A percentile compares a stretch with the other conserved stretches of the same genome.
These are phyloP conservation scores for Epistrophella euchroma DNA, from an alignment of 2,888 invertebrate genomes.

Conservation along the genomic window DNA sequence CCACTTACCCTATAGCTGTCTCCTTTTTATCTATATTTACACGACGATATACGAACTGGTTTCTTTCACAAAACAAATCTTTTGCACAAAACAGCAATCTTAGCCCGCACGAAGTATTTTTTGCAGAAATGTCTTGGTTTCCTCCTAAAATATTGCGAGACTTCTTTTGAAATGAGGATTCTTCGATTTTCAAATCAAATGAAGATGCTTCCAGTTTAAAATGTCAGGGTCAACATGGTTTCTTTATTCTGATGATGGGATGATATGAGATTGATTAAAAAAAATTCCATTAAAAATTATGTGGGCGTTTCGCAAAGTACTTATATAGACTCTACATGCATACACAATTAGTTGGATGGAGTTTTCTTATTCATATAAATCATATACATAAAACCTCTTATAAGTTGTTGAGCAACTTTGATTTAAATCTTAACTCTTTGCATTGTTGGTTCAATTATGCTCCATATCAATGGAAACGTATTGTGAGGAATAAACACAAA, in stretches of 20 bases:
- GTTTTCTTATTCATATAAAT: slow-evolving; percentile 2
- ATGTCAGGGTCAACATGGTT: slow-evolving; percentile 63
- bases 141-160: slow-evolving; percentile 24
- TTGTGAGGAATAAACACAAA: slow-evolving; percentile 2
- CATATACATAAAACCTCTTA: background rate
- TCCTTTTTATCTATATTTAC: background rate
- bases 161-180: slow-evolving; percentile 11
- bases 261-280: slow-evolving; percentile 13
- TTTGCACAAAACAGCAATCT: background rate
- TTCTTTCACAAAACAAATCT: slow-evolving; percentile 38
- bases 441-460: slow-evolving; percentile 22
- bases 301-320: slow-evolving; percentile 53
- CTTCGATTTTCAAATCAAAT: slow-evolving; percentile 33
- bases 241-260: slow-evolving; percentile 11
- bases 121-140: slow-evolving; percentile 30
- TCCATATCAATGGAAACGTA: slow-evolving; percentile 20
- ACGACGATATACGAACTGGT: slow-evolving; percentile 34
- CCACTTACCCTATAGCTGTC: background rate
- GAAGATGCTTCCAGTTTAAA: slow-evolving; percentile 54
- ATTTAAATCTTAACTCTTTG: slow-evolving; percentile 20
- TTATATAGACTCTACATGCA: slow-evolving; percentile 8
- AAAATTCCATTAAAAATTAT: slow-evolving; percentile 16
- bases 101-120: slow-evolving; percentile 51
- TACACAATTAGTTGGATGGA: slow-evolving; percentile 18
- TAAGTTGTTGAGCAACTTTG: slow-evolving; percentile 32